These are phyloP conservation scores for Apis mellifera DNA, from an alignment of 1,140 invertebrate species.

Conservation along the genomic window Amel_HAv3.1 CM009933.2:12173001-12173500, in stretches of 20 bases:
- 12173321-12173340: slow-evolving; percentile 62
- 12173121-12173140: slow-evolving; percentile 75
- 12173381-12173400: slow-evolving; percentile 53
- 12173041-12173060: slow-evolving; percentile 77
- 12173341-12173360: slow-evolving; percentile 40
- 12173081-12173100: slow-evolving; percentile 81
- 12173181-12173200: slow-evolving; percentile 78
- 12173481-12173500: slow-evolving; percentile 67
- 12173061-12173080: slow-evolving; percentile 83
- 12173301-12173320: slow-evolving; percentile 45
- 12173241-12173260: slow-evolving; percentile 48
- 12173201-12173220: slow-evolving; percentile 80
- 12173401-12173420: slow-evolving; percentile 78
- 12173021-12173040: slow-evolving; percentile 64
- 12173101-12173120: slow-evolving; percentile 78
- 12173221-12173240: slow-evolving; percentile 31
- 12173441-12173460: slow-evolving; percentile 80
- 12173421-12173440: slow-evolving; percentile 80
- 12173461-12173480: slow-evolving; percentile 74
- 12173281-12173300: slow-evolving; percentile 56
- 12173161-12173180: slow-evolving; percentile 77
- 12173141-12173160: slow-evolving; percentile 76
- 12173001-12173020: slow-evolving; percentile 56
- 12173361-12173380: slow-evolving; percentile 37
- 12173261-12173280: slow-evolving; percentile 48